Evolutionary conservation across 2,888 invertebrate genomes (phyloP).

Genomic region (Dyspetes luteomarginatus): DNA sequence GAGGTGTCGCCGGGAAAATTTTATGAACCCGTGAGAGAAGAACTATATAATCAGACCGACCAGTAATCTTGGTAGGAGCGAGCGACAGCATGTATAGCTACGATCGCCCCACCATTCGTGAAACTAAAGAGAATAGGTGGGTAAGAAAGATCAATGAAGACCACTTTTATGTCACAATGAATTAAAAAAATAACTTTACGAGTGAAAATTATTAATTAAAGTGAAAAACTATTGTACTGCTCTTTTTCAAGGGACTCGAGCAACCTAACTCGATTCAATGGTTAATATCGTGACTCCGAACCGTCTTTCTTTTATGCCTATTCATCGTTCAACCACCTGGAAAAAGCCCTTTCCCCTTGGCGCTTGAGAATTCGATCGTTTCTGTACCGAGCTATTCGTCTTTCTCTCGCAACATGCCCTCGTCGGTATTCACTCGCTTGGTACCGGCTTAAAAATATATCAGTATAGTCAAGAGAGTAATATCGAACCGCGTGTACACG

Average conservation of each 20-base stretch:
- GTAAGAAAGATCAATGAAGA: not conserved
- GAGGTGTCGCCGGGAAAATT: constrained; percentile 14
- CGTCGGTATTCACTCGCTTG: constrained; percentile 6
- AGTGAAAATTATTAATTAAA: not conserved
- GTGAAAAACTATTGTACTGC: not conserved
- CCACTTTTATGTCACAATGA: not conserved
- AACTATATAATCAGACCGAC: not conserved
- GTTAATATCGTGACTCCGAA: constrained; percentile 21
- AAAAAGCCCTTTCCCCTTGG: constrained; percentile 4
- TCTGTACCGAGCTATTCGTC: constrained; percentile 24
- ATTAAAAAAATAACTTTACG: not conserved
- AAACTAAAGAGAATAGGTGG: not conserved
- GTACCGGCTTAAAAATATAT: constrained; percentile 14
- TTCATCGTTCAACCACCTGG: constrained; percentile 21
- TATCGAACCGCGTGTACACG: constrained; percentile 39
- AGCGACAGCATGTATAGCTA: not conserved
- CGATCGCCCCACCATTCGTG: not conserved
- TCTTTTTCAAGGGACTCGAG: not conserved
- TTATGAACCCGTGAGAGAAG: constrained; percentile 25
- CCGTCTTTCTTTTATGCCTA: constrained; percentile 13
- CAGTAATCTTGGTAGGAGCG: not conserved
- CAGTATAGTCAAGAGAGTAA: constrained; percentile 27
- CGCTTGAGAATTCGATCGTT: constrained; percentile 51
- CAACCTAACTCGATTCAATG: not conserved
- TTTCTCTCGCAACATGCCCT: constrained; percentile 21